Base-by-base conservation (phyloP, 2,797 vertebrate species). In the Rhinoraja longicauda region DNA sequence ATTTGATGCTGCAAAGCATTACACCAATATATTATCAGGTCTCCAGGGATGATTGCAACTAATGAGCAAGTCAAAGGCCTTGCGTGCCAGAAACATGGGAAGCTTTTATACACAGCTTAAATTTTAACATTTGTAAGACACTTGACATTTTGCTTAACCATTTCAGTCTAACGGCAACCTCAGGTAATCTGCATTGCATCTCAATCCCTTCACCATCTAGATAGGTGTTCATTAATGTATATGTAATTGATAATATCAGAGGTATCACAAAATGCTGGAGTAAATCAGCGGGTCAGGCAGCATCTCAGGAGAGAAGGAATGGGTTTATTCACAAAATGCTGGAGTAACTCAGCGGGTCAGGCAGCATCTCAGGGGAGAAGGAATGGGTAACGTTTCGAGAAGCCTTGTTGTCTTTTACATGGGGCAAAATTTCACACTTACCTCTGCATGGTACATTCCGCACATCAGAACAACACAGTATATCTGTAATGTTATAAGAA, bases 1-100 rank as follows among this genome's bases (percentile, higher is more conserved):
- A 94, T 72, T n/a, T 93, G 92, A 39, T 79, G 32, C 67, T 75
- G 90, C 70, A 92, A 73, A 72, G 90, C 70, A 57, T 75, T 39
- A 32, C 26, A 90, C 53, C 62, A 92, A 93, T 75, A 78, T 32
- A 90, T 72, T 93, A 19, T 62, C n/a, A 67, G 32, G 53, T 93
- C 92, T 93, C 82, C 17, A 45, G 29, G 59, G 77, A 93, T 62
- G 92, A n/a, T 36, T 32, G 39, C 70, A 93, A 76, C 75, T 53
- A 88, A 93, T 39, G 45, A 79, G 62, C 57, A 62, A 73, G 39
- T 29, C 90, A 84, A 77, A 67, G 26, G 76, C 76, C 75, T 93
- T 45, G 21, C 75, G 64, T 36, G 76, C 86, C 59, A 90, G 53
- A 79, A 90, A 70, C 76, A 57, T 45, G 53, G 59, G 67, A 62